phyloP scores from a whole-genome alignment of 2,797 vertebrate species.

The Urophycis tenuis region DNA sequence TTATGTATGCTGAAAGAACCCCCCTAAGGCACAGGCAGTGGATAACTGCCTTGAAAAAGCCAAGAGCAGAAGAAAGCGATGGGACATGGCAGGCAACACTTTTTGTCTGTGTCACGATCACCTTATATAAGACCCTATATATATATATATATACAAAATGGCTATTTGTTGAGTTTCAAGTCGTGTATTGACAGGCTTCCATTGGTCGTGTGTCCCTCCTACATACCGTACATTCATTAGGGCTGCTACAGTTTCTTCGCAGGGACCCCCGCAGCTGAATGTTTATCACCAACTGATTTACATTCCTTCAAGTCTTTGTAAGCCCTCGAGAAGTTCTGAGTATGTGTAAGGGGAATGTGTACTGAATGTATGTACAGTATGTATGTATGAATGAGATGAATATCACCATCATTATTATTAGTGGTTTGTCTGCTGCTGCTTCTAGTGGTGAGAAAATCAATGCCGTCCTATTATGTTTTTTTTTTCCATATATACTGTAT shows the following conservation, averaged over 20 bases:
- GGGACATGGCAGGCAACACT: not conserved
- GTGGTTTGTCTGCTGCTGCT: not conserved
- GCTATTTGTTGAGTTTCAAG: too few species aligned
- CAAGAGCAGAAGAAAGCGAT: not conserved
- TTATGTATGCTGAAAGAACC: not conserved
- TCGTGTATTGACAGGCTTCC: too few species aligned
- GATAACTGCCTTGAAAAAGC: not conserved
- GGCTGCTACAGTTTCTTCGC: not conserved
- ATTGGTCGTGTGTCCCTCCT: too few species aligned
- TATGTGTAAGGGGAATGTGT: not conserved
- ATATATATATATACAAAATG: not conserved
- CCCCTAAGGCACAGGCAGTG: not conserved
- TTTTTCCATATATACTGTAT: not conserved
- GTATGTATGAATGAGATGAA: not conserved
- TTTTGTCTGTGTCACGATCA: slow-evolving; percentile 1
- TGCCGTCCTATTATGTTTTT: not conserved
- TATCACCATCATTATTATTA: not conserved
- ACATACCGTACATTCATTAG: not conserved
- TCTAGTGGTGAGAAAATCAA: too few species aligned
- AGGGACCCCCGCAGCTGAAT: not conserved
- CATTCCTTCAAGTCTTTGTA: not conserved
- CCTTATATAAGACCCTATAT: not conserved
- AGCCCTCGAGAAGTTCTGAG: not conserved
- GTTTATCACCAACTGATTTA: not conserved
- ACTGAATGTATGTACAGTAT: too few species aligned